These are phyloP conservation scores for Cantharis lateralis DNA, from an alignment of 2,888 invertebrate species.

Conservation along the genomic window DNA sequence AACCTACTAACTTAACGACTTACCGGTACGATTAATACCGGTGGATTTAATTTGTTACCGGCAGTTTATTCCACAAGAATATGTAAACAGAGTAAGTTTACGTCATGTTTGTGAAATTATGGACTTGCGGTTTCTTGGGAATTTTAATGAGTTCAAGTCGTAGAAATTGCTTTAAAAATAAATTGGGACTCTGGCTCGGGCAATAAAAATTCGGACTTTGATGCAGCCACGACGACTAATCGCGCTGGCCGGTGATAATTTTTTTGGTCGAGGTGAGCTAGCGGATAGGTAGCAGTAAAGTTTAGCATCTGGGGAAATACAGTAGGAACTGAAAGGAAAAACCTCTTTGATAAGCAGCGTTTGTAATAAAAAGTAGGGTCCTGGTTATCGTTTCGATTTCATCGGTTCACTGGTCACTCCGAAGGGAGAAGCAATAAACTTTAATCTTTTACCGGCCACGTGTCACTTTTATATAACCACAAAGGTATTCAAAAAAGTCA, in stretches of 20 bases:
- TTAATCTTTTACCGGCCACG: constrained; percentile 38
- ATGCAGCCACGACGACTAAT: neutral
- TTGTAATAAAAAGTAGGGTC: constrained; percentile 40
- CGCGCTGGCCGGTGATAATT: neutral
- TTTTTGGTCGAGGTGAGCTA: constrained; percentile 29
- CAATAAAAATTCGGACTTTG: neutral
- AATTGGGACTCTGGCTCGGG: neutral
- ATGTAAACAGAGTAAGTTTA: constrained; percentile 47
- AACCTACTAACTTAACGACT: constrained; percentile 38
- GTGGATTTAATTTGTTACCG: constrained; percentile 50
- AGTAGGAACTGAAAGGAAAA: constrained; percentile 33
- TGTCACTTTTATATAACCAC: constrained; percentile 34
- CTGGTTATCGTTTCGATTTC: constrained; percentile 43
- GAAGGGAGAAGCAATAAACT: constrained; percentile 38
- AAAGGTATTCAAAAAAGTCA: constrained; percentile 34
- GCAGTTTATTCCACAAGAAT: constrained; percentile 49
- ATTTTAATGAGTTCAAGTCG: constrained; percentile 45
- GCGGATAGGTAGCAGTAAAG: constrained; percentile 29
- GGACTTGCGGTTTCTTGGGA: constrained; percentile 43
- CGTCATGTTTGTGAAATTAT: constrained; percentile 48
- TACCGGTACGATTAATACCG: constrained; percentile 48
- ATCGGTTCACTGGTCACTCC: constrained; percentile 40
- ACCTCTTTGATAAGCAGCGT: constrained; percentile 39
- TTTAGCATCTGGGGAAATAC: constrained; percentile 39
- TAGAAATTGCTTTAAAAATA: constrained; percentile 32